Evolutionary conservation across 2,113 vertebrate species (phyloP), one percentile per base, ranked within the genome.

Genomic region (Nettapus auritus): DNA sequence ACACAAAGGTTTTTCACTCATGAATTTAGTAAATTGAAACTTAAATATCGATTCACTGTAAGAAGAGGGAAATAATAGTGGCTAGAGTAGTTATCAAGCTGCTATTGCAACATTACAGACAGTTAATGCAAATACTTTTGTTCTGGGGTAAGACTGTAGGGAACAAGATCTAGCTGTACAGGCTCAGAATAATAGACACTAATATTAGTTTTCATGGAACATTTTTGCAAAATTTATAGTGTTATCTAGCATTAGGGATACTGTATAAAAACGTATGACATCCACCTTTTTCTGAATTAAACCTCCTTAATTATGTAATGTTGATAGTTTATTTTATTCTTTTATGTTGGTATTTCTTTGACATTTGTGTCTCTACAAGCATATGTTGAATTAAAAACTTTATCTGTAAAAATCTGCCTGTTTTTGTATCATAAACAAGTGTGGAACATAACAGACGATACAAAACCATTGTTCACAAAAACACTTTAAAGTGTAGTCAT

Each of bases 21-120:
- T 56, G 23, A 90, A 50, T 76, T 79, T 59, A 84, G 40, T 67
- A 42, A 82, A 89, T 77, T 86, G 29, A 91, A 93, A 96, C 88
- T 90, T 81, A 92, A 90, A 83, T 90, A 88, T 81, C 88, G 80
- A 95, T 93, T 93, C 13, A 17, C 52, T 74, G 23, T 20, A 56
- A 67, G 25, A 83, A 88, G 3, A 40, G 34, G 53, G 68, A 88
- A 88, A 83, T 46, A 86, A 34, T 23, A 48, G 14, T 31, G 19
- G 8, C 23, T 66, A 33, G 31, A 57, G 55, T 31, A 75, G 13
- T 46, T 75, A 71, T 56, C 38, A 90, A 56, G n/a, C 12, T 87
- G 34, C 16, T 86, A 23, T 34, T 57, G n/a, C 34, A 71, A n/a
- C 33, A 85, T 85, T 79, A 50, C 53, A 79, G 44, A 12, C 82